Percentiles rank a stretch among this genome's conserved stretches.
These are phyloP conservation scores for Stichodactyla helianthus DNA, from an alignment of 64 coral and sea anemone genomes.

Conservation along the genomic window DNA sequence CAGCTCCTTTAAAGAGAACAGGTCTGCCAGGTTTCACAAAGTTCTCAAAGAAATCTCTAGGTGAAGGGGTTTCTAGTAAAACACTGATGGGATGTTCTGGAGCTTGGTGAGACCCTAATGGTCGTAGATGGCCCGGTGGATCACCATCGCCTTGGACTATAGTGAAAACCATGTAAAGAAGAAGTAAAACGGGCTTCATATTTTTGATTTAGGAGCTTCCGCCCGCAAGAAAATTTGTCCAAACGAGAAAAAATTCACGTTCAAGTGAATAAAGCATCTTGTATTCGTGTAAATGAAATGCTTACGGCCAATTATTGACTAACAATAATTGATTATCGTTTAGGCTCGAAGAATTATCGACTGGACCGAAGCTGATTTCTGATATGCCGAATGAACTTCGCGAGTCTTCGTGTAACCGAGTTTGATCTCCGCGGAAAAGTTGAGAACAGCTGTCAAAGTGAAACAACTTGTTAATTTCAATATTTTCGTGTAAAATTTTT, in stretches of 20 bases:
- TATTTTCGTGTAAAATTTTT: no score
- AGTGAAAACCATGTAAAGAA: background rate
- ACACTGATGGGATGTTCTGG: constrained; percentile 35
- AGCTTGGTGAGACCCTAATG: constrained; percentile 76
- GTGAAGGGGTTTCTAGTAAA: constrained; percentile 47
- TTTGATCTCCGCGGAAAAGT: background rate
- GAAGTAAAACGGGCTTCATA: background rate
- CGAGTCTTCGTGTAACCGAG: background rate
- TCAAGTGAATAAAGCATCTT: background rate
- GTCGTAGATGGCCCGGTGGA: constrained; percentile 66
- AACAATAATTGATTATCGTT: background rate
- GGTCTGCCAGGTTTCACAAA: constrained; percentile 83
- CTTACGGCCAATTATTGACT: background rate
- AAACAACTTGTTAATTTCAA: background rate
- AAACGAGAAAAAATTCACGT: constrained; percentile 9
- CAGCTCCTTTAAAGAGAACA: constrained; percentile 83
- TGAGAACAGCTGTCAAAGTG: no score
- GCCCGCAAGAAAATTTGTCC: background rate
- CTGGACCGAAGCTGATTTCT: background rate
- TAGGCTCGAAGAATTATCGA: background rate
- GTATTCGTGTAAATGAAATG: background rate
- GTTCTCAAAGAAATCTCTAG: constrained; percentile 77
- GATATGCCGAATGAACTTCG: background rate
- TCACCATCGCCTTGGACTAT: constrained; percentile 10
- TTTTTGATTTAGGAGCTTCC: background rate